A percentile compares a stretch with the other conserved stretches of the same genome.
phyloP scores from a whole-genome alignment of 2,888 invertebrate genomes.

The Standfussiana lucernea region DNA sequence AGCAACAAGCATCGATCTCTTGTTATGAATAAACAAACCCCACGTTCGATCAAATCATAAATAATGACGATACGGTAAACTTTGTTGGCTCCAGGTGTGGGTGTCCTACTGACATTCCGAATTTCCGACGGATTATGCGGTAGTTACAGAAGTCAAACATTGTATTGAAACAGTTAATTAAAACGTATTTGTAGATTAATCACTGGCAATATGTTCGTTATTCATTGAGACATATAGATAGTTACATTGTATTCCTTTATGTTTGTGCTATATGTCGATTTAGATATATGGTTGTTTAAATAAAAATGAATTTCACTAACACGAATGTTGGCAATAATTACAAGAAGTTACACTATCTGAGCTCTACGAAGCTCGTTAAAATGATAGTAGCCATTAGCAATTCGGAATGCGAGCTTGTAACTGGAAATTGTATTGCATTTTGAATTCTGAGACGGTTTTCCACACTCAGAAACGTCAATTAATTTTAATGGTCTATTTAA shows the following conservation, averaged over 20 bases:
- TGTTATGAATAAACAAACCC: constrained; percentile 28
- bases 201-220: neutral
- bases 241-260: neutral
- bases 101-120: constrained; percentile 3
- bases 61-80: neutral
- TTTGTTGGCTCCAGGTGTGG: constrained; percentile 9
- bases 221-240: neutral
- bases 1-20: constrained; percentile 38
- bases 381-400: constrained; percentile 2
- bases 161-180: constrained; percentile 27
- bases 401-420: neutral
- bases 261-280: neutral
- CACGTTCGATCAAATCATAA: constrained; percentile 46
- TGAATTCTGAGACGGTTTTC: neutral
- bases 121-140: neutral
- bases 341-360: neutral
- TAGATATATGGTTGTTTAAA: neutral
- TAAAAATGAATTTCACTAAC: neutral
- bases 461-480: neutral
- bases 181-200: constrained; percentile 24
- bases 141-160: constrained; percentile 40
- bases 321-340: neutral
- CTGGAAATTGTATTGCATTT: neutral
- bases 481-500: neutral
- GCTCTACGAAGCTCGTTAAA: neutral